Conservation (phyloP, 2,113 vertebrate genomes). For the Xiphophorus hellerii region DNA sequence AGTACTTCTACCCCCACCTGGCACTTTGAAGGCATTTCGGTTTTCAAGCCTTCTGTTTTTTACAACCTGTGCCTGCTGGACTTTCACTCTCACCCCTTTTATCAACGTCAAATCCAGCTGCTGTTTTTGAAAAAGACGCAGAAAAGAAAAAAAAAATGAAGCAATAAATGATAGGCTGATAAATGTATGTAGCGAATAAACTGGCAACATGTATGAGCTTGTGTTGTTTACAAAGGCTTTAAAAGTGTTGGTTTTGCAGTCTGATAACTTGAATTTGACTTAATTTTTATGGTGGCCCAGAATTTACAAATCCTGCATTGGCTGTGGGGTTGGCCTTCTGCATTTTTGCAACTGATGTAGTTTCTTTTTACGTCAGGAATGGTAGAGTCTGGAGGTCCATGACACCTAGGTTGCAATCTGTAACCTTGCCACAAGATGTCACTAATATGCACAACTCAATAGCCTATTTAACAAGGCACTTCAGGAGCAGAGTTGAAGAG, state of each 20-base stretch:
- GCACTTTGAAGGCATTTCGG: background rate
- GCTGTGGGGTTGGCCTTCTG: background rate
- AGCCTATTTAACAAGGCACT: background rate
- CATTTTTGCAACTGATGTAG: background rate
- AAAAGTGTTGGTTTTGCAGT: too few species aligned
- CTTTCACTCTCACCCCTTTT: background rate
- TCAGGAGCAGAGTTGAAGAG: background rate
- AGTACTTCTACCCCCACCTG: background rate
- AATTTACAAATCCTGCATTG: too few species aligned
- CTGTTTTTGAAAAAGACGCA: background rate
- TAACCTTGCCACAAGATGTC: background rate
- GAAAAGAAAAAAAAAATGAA: background rate
- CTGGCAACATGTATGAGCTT: background rate
- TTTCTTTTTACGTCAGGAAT: background rate
- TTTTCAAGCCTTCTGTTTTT: background rate
- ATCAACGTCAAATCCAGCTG: background rate
- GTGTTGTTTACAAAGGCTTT: too few species aligned
- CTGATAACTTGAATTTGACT: too few species aligned
- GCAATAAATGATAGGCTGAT: background rate
- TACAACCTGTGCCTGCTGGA: background rate
- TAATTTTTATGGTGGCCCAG: too few species aligned
- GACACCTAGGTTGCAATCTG: background rate
- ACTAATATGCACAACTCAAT: background rate
- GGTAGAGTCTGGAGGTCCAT: background rate
- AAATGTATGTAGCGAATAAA: background rate